Base-by-base conservation (phyloP, 1,140 invertebrate genomes). In the Lordiphosa mommai region DNA sequence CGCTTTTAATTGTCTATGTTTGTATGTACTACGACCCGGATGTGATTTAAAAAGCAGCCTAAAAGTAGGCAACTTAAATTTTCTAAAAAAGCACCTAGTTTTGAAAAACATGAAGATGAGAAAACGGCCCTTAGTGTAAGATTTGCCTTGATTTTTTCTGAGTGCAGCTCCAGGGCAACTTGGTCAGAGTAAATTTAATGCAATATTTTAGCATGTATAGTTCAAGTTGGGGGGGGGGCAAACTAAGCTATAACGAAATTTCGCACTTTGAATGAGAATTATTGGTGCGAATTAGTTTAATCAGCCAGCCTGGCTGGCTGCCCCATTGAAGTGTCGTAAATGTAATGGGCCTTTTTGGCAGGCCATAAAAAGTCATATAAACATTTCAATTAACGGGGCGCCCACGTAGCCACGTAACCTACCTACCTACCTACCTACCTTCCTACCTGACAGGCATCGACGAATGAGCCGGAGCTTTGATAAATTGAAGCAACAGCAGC, bases 351-450 rank as follows among this genome's bases (percentile, higher is more conserved):
- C 77, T 76, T 77, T 82, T 82, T 68, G 77, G 61, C 76, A 82
- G 77, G 52, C 77, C 79, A 82, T 84, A 82, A 84, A 80, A 84
- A 84, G 72, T 77, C 77, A 82, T 77, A 82, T 82, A 82, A 82
- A 84, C 77, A 82, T 82, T 82, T 82, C 77, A 82, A 82, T 82
- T 84, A 82, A 72, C 72, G 63, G 57, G 63, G 6, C 55, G 59
- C 66, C 65, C 77, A 82, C 77, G 77, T 82, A 59, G 41, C 55
- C 60, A 57, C 34, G 47, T 64, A 57, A 20, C 53, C 23, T n/a
- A n/a, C n/a, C n/a, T n/a, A n/a, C n/a, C n/a, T n/a, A n/a, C n/a
- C n/a, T n/a, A n/a, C n/a, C n/a, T n/a, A 36, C 44, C 53, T 37
- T 30, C 43, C 38, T 49, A 79, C 73, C 73, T 77, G 73, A 79